Evolutionary conservation across 2,113 vertebrate genomes (phyloP).

Genomic region (Notarius lentiginosus): DNA sequence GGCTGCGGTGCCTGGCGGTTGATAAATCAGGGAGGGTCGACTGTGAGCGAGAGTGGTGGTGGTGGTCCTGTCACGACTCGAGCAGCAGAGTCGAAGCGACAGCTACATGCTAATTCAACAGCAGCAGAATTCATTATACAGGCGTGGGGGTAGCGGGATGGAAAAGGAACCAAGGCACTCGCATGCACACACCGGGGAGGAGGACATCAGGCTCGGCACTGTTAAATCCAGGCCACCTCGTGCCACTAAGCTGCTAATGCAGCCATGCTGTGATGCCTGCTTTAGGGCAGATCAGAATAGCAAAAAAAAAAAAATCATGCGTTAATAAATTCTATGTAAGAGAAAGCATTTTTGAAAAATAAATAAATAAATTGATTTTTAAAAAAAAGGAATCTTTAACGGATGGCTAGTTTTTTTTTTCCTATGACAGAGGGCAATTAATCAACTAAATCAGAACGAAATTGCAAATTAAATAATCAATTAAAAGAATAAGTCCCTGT

Average conservation of each 20-base stretch:
- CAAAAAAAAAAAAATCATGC: background rate
- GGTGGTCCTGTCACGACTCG: conserved; percentile 76
- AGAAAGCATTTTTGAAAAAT: background rate
- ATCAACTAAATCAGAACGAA: conserved; percentile 60
- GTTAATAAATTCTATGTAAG: conserved; percentile 2
- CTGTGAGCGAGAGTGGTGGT: conserved; percentile 51
- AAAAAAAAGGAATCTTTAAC: background rate
- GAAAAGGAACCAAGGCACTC: conserved; percentile 65
- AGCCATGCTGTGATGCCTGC: conserved; percentile 50
- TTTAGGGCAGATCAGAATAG: conserved; percentile 47
- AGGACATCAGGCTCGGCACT: conserved; percentile 67
- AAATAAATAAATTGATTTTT: background rate
- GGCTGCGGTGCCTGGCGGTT: conserved; percentile 71
- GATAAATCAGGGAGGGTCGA: conserved; percentile 73
- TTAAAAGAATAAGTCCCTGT: conserved; percentile 82
- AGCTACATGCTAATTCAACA: conserved; percentile 82
- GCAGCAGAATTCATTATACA: conserved; percentile 78
- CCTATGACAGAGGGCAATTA: conserved; percentile 42
- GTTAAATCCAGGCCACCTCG: conserved; percentile 65
- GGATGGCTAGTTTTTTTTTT: background rate
- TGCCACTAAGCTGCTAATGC: conserved; percentile 50
- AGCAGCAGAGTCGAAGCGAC: conserved; percentile 71
- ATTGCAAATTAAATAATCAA: conserved; percentile 81
- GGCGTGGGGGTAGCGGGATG: conserved; percentile 70
- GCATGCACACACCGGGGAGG: conserved; percentile 57